Evolutionary conservation across 2,797 vertebrate species (phyloP).

Genomic region (Hirundo rustica): DNA sequence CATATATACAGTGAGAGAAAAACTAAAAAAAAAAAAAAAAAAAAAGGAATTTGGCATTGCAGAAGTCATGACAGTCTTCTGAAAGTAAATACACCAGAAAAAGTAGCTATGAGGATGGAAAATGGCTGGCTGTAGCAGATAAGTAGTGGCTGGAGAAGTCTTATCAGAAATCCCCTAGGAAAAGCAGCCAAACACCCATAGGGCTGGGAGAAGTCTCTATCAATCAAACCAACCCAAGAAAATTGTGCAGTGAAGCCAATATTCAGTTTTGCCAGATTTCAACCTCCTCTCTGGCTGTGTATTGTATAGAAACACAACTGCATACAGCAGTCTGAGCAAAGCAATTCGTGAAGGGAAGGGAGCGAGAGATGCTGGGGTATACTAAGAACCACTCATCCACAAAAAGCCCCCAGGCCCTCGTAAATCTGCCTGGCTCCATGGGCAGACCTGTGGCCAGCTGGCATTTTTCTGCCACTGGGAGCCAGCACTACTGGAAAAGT

Average conservation of each 20-base stretch:
- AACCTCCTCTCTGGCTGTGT: background rate
- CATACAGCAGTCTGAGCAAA: background rate
- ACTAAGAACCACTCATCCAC: background rate
- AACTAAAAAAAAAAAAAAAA: background rate
- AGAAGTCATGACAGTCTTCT: background rate
- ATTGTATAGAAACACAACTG: background rate
- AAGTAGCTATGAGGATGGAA: slow-evolving; percentile 14
- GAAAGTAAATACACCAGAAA: background rate
- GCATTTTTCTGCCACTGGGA: background rate
- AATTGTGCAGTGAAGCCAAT: background rate
- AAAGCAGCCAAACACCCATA: slow-evolving; percentile 38
- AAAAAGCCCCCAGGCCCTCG: background rate
- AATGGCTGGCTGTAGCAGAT: slow-evolving; percentile 60
- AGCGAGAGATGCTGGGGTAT: background rate
- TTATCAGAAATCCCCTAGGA: slow-evolving; percentile 44
- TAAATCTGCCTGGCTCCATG: background rate
- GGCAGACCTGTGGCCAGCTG: background rate
- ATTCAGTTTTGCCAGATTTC: background rate
- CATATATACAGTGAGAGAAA: background rate
- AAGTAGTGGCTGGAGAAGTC: slow-evolving; percentile 56
- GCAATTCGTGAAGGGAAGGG: background rate
- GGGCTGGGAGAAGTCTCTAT: slow-evolving; percentile 21
- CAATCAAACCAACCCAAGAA: slow-evolving; percentile 11
- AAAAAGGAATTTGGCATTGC: background rate
- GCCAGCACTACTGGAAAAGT: background rate